phyloP scores from a whole-genome alignment of 53 echinoderm and acorn worm genomes.

The Apostichopus leukothele region DNA sequence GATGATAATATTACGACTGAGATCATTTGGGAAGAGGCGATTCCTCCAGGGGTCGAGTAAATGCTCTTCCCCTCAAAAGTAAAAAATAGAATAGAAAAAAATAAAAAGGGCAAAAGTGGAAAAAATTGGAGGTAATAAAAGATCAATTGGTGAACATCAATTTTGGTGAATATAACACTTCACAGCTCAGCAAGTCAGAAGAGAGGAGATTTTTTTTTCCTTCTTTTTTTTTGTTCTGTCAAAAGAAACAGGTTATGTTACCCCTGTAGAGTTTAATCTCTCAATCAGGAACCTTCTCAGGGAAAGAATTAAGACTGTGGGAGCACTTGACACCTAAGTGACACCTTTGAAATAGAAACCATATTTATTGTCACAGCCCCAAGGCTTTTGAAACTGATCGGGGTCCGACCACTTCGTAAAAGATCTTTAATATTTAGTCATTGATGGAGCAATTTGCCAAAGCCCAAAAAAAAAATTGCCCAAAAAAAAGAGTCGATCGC shows the following conservation, averaged over 20 bases:
- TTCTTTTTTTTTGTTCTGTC: not conserved
- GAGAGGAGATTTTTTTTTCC: not conserved
- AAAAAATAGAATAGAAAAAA: not conserved
- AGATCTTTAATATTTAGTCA: not conserved
- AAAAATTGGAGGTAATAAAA: not conserved
- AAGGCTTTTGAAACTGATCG: conserved; percentile 41
- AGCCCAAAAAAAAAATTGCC: not conserved
- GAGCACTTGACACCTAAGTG: conserved; percentile 34
- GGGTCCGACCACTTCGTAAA: conserved; percentile 35
- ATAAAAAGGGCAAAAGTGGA: not conserved
- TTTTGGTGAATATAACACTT: not conserved
- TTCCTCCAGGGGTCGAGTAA: conserved; percentile 11
- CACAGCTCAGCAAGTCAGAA: not conserved
- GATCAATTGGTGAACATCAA: not conserved
- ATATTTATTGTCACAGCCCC: conserved; percentile 36
- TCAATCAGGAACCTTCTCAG: not conserved
- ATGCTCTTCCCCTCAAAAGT: not conserved
- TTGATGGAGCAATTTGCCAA: conserved; percentile 9
- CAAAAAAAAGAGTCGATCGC: too few relatives aligned
- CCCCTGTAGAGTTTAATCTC: conserved; percentile 6
- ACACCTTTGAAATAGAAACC: conserved; percentile 22
- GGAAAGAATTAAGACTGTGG: conserved; percentile 2
- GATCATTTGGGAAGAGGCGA: not conserved
- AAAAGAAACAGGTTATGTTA: conserved; percentile 5
- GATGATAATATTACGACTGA: not conserved